Conservation (phyloP, 2,888 invertebrate species). For the Aphodius granarius region DNA sequence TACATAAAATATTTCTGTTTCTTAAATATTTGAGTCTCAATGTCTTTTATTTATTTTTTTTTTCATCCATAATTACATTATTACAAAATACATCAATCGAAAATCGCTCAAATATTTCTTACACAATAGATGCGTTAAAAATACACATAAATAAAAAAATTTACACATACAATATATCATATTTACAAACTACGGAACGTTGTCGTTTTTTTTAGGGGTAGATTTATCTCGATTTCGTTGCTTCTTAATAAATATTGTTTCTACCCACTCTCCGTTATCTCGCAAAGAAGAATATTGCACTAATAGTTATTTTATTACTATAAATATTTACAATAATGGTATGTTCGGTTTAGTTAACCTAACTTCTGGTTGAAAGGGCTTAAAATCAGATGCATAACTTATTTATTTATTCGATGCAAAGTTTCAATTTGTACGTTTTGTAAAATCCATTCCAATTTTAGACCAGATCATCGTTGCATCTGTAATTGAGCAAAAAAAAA, state of each 20-base stretch:
- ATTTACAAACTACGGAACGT: not conserved
- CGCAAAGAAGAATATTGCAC: slow-evolving; percentile 8
- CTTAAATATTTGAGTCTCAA: not conserved
- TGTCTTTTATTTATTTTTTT: not conserved
- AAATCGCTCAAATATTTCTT: slow-evolving; percentile 1
- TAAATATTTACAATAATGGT: slow-evolving; percentile 6
- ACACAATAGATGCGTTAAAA: not conserved
- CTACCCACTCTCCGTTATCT: not conserved
- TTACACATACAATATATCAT: not conserved
- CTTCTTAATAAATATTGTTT: not conserved
- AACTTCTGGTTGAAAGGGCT: not conserved
- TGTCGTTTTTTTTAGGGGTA: not conserved
- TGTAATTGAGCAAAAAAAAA: not conserved
- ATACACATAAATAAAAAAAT: not conserved
- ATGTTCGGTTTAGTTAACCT: not conserved
- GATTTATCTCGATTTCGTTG: slow-evolving; percentile 3
- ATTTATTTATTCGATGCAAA: slow-evolving; percentile 6
- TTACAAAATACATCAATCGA: slow-evolving; percentile 7
- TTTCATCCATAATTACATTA: not conserved
- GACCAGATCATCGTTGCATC: slow-evolving; percentile 2
- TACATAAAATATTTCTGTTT: not conserved
- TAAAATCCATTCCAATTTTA: not conserved
- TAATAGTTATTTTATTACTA: slow-evolving; percentile 1
- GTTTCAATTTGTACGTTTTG: slow-evolving; percentile 8
- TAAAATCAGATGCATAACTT: slow-evolving; percentile 1